Base-by-base conservation (phyloP, 2,797 vertebrate species). In the Neoniphon sammara region DNA sequence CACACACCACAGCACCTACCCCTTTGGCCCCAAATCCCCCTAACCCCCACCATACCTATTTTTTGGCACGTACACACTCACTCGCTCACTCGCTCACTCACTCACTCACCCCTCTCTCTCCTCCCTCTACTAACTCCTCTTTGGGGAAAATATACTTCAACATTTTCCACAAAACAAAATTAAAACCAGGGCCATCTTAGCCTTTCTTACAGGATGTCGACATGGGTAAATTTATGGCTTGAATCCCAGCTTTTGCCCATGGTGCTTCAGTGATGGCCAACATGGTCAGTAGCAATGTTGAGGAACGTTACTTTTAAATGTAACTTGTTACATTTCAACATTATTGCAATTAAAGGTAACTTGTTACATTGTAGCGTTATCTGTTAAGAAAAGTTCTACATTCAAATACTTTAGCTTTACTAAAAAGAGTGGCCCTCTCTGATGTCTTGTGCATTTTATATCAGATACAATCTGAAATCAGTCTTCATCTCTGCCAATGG, bases 1-100 rank as follows among this genome's bases (percentile, higher is more conserved):
- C 47, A 49, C 70, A 46, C 73, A 63, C 78, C 42, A 58, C 7
- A 46, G 14, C 25, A 1, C 69, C 30, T 30, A 70, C 58, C 30
- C 23, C 11, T 61, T 61, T 63, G 71, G 70, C 59, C 71, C 47
- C 39, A n/a, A 74, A 20, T 25, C 68, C 42, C 56, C 67, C 34
- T 9, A 31, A 42, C 21, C 4, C 50, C 39, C 31, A 74, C 31
- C 75, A 36, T 61, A 49, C 64, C 5, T 56, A 52, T 12, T 47
- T 25, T 62, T 59, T 59, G 8, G 50, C 60, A 21, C 65, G 34
- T 61, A 44, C 39, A n/a, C 17, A 18, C 18, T 49, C n/a, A 3
- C 50, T 21, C n/a, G 1, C 50, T 52, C 21, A 7, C 50, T 23
- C 50, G 14, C 18, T 11, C 14, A n/a, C 31, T 49, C 59, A 5